phyloP scores from a whole-genome alignment of 2,113 vertebrate species.

The Caloenas nicobarica region DNA sequence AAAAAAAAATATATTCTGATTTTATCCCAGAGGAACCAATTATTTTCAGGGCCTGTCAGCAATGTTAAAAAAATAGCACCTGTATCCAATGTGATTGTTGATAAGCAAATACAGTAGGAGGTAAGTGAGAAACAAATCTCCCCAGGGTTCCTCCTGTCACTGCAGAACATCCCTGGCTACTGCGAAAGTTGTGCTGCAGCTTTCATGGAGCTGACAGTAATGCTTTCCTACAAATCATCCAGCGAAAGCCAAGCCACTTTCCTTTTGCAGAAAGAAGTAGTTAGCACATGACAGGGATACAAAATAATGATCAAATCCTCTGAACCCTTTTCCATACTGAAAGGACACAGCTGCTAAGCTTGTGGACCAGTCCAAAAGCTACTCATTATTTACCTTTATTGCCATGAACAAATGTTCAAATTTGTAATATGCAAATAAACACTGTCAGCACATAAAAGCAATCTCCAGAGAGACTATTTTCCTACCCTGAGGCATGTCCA shows the following conservation, averaged over 20 bases:
- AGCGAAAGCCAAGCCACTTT: neutral
- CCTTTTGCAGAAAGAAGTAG: neutral
- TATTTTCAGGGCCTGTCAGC: neutral
- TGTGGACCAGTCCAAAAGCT: neutral
- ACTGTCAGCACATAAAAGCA: neutral
- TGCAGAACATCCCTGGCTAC: neutral
- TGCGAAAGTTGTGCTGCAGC: neutral
- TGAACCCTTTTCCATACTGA: neutral
- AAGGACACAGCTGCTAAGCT: slow-evolving; percentile 4
- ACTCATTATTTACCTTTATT: slow-evolving; percentile 22
- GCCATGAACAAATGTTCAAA: neutral
- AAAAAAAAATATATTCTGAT: neutral
- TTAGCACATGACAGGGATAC: neutral
- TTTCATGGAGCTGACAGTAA: neutral
- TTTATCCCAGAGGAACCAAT: slow-evolving; percentile 56
- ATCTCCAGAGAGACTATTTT: neutral
- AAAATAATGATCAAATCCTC: neutral
- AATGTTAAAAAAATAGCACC: neutral
- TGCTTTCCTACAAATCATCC: neutral
- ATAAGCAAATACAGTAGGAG: neutral
- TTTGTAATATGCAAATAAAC: slow-evolving; percentile 36
- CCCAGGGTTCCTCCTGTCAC: neutral
- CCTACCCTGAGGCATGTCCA: neutral
- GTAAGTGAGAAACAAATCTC: neutral
- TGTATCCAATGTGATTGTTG: neutral